These are phyloP conservation scores for Amphiura filiformis DNA, from an alignment of 35 echinoderm and acorn worm genomes.

Conservation along the genomic window DNA sequence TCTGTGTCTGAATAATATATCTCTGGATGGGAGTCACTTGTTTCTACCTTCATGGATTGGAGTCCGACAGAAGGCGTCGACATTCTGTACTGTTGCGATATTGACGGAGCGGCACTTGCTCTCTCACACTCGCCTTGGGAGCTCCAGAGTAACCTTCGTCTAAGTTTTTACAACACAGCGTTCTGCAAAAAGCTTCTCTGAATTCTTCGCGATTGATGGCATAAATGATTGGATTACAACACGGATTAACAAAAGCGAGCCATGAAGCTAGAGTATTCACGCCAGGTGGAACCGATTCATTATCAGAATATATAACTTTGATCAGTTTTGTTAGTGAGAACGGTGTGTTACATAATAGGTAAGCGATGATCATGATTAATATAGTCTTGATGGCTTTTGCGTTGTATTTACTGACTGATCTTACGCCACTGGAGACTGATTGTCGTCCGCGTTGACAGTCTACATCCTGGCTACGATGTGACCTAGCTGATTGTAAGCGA, in stretches of 20 bases:
- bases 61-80: too few relatives aligned
- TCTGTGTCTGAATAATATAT: too few relatives aligned
- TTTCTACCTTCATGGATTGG: too few relatives aligned
- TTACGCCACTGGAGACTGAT: not conserved
- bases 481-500: not conserved
- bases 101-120: too few relatives aligned
- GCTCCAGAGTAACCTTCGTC: too few relatives aligned
- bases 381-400: slow-evolving; percentile 74
- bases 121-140: too few relatives aligned
- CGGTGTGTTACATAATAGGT: slow-evolving; percentile 71
- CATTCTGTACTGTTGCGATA: too few relatives aligned
- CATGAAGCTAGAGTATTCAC: slow-evolving; percentile 63
- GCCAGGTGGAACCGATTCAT: slow-evolving; percentile 52
- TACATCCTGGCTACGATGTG: not conserved
- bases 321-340: slow-evolving; percentile 88
- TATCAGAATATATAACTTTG: slow-evolving; percentile 66
- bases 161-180: too few relatives aligned
- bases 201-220: slow-evolving; percentile 78
- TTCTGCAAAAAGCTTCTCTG: slow-evolving; percentile 33
- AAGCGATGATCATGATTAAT: slow-evolving; percentile 68
- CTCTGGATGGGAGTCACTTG: too few relatives aligned
- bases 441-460: too few relatives aligned
- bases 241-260: slow-evolving; percentile 77
- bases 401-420: too few relatives aligned
- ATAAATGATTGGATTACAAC: slow-evolving; percentile 90